Evolutionary conservation across 2,113 vertebrate genomes (phyloP).

Genomic region (Oreochromis tanganicae): DNA sequence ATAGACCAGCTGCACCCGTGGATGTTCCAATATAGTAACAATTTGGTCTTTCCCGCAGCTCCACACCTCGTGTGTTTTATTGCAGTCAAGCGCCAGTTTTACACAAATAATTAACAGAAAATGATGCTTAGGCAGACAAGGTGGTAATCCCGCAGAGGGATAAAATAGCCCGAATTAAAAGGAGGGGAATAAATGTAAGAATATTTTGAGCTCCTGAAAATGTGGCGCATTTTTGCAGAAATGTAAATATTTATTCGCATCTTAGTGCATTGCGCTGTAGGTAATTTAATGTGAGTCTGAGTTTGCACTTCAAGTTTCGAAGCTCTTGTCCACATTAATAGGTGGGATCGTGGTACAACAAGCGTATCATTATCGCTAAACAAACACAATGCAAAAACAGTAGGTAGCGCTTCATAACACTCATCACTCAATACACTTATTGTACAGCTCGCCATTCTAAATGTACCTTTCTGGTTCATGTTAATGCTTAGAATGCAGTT

Average conservation of each 20-base stretch:
- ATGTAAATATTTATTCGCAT: background rate
- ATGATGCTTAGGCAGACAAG: background rate
- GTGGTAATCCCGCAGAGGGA: background rate
- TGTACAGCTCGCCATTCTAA: background rate
- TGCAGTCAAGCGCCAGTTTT: background rate
- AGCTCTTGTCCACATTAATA: background rate
- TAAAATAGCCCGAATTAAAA: background rate
- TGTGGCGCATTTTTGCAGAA: background rate
- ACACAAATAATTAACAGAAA: background rate
- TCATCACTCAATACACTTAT: background rate
- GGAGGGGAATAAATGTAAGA: background rate
- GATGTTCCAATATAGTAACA: slow-evolving; percentile 57
- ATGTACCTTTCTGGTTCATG: background rate
- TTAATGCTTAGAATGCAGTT: background rate
- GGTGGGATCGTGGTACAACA: background rate
- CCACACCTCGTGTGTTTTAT: background rate
- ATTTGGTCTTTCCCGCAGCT: slow-evolving; percentile 50
- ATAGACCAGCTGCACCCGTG: slow-evolving; percentile 60
- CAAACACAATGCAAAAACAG: background rate
- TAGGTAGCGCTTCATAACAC: background rate
- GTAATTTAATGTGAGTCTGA: background rate
- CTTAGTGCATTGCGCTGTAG: background rate
- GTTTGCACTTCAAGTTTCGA: background rate
- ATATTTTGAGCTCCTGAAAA: background rate
- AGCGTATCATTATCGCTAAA: background rate